A percentile compares a stretch with the other conserved stretches of the same genome.
Conservation (phyloP, 1,140 invertebrate species). For the Phthorimaea operculella region DNA sequence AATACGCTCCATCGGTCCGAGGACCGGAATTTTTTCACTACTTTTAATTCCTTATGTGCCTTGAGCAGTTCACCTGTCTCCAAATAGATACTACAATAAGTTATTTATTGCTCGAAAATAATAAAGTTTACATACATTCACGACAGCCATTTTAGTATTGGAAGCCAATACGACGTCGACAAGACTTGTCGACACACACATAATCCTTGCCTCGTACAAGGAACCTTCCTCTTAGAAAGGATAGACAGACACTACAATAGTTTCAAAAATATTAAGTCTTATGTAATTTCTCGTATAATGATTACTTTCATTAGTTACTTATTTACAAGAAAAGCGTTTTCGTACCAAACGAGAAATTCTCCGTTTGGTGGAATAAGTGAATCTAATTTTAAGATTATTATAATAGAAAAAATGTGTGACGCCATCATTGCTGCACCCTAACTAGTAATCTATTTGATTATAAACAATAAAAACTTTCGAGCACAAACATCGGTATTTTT, state of each 20-base stretch:
- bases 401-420: conserved; percentile 13
- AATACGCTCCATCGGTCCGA: conserved; percentile 22
- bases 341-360: conserved; percentile 6
- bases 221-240: conserved; percentile 28
- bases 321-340: conserved; percentile 29
- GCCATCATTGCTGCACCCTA: conserved; percentile 7
- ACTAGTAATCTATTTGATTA: not conserved
- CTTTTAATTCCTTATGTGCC: conserved; percentile 62
- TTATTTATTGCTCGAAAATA: conserved; percentile 53
- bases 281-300: conserved; percentile 26
- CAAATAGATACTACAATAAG: conserved; percentile 29
- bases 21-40: conserved; percentile 32
- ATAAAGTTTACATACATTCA: conserved; percentile 13
- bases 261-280: conserved; percentile 52
- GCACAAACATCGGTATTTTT: not conserved
- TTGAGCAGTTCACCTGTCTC: conserved; percentile 46
- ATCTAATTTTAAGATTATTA: conserved; percentile 11
- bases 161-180: not conserved
- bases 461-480: not conserved
- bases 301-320: conserved; percentile 19
- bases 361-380: conserved; percentile 11
- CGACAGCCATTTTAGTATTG: not conserved
- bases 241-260: conserved; percentile 33
- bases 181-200: not conserved
- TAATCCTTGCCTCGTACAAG: not conserved